phyloP scores from a whole-genome alignment of 2,797 vertebrate genomes.

The Mastacembelus armatus region DNA sequence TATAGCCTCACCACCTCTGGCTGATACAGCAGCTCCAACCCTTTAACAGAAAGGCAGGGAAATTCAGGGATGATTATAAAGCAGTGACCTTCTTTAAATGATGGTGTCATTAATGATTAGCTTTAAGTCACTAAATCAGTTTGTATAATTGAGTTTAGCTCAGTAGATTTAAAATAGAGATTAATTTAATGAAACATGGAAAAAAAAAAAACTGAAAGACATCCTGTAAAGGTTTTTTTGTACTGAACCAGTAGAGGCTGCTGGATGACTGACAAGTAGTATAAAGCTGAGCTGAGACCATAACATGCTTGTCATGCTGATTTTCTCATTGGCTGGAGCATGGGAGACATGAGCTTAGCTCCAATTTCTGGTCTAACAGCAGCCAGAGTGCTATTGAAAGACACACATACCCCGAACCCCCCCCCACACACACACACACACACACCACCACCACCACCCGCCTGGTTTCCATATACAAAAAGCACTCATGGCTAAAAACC shows the following conservation, averaged over 20 bases:
- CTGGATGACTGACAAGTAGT: slow-evolving; percentile 57
- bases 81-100: background rate
- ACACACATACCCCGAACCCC: too few relatives aligned
- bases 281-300: slow-evolving; percentile 64
- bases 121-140: background rate
- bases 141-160: background rate
- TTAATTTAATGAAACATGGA: slow-evolving; percentile 26
- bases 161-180: slow-evolving; percentile 9
- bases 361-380: slow-evolving; percentile 58
- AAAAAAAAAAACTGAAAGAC: slow-evolving; percentile 27
- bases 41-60: slow-evolving; percentile 72
- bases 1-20: slow-evolving; percentile 97
- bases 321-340: slow-evolving; percentile 71
- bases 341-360: slow-evolving; percentile 65
- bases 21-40: slow-evolving; percentile 96
- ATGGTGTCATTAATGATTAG: background rate
- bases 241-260: slow-evolving; percentile 39
- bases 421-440: slow-evolving; percentile 32
- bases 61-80: background rate
- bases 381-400: too few relatives aligned
- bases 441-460: slow-evolving; percentile 24
- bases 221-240: slow-evolving; percentile 35
- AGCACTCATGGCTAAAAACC: slow-evolving; percentile 10
- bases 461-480: slow-evolving; percentile 5
- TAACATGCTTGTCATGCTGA: slow-evolving; percentile 70